Percentiles rank a stretch among this genome's conserved stretches.
Evolutionary conservation across 2,797 vertebrate genomes (phyloP).

Genomic region (Eleutherodactylus coqui): DNA sequence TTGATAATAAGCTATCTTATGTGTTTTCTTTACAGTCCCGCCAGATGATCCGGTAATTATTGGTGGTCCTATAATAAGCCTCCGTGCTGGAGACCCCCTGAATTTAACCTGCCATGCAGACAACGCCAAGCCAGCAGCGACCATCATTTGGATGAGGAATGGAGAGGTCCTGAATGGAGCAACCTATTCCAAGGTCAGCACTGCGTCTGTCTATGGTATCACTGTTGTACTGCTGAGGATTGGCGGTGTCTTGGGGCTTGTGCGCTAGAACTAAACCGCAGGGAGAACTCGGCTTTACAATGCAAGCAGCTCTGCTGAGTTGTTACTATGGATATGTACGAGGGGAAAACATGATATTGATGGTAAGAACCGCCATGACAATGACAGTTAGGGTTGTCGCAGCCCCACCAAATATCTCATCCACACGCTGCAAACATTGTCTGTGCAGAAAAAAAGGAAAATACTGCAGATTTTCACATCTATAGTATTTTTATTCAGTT

Average conservation of each 20-base stretch:
- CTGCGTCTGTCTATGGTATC: background rate
- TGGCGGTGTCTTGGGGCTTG: background rate
- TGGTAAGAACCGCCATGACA: background rate
- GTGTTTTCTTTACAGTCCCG: slow-evolving; percentile 80
- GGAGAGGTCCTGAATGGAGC: slow-evolving; percentile 94
- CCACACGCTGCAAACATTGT: too few relatives aligned
- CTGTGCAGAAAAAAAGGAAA: too few relatives aligned
- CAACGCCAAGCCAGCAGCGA: slow-evolving; percentile 95
- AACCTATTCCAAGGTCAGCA: slow-evolving; percentile 95
- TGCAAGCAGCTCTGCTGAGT: background rate
- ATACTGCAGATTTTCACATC: too few relatives aligned
- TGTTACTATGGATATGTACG: background rate
- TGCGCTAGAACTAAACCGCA: background rate
- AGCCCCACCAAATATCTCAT: background rate
- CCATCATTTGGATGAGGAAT: slow-evolving; percentile 94
- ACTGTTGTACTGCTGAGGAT: background rate
- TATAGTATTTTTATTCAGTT: too few relatives aligned
- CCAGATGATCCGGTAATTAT: slow-evolving; percentile 94
- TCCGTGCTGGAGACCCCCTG: slow-evolving; percentile 91
- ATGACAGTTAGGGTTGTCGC: background rate
- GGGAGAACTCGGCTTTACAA: background rate
- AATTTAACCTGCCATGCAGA: slow-evolving; percentile 96
- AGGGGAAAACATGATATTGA: background rate
- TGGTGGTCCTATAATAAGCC: slow-evolving; percentile 92
- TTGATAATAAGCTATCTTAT: background rate